Conservation (phyloP, 2,797 vertebrate species). For the Aselliscus stoliczkanus region DNA sequence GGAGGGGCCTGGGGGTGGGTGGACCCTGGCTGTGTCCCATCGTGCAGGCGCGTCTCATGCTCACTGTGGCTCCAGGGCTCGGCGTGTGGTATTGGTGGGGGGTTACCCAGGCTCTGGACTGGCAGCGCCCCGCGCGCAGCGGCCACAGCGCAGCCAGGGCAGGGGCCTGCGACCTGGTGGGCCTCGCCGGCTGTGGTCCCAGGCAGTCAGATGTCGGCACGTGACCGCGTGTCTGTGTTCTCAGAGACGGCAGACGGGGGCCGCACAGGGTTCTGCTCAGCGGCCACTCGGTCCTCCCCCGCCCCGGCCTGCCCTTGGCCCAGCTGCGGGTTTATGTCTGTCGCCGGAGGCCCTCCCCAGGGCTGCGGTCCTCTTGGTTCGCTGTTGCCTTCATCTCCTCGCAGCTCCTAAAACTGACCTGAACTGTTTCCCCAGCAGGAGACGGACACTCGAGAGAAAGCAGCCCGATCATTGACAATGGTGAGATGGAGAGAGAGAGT, state of each 20-base stretch:
- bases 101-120: neutral
- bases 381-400: neutral
- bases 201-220: neutral
- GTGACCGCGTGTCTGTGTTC: neutral
- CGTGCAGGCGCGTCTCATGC: neutral
- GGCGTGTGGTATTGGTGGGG: neutral
- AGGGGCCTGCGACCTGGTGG: neutral
- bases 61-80: neutral
- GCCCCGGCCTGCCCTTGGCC: neutral
- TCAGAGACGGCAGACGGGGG: neutral
- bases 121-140: neutral
- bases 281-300: neutral
- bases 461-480: slow-evolving; percentile 91
- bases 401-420: neutral
- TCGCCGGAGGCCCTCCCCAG: neutral
- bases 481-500: slow-evolving; percentile 85
- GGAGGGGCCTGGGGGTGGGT: too few relatives aligned
- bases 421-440: slow-evolving; percentile 76
- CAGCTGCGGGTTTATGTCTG: neutral
- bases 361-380: neutral
- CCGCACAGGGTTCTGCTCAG: neutral
- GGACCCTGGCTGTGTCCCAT: too few relatives aligned
- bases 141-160: too few relatives aligned
- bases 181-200: neutral
- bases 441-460: slow-evolving; percentile 91